A percentile compares a stretch with the other conserved stretches of the same genome.
Conservation (phyloP, 2,888 invertebrate species). For the Augiades crinisus region DNA sequence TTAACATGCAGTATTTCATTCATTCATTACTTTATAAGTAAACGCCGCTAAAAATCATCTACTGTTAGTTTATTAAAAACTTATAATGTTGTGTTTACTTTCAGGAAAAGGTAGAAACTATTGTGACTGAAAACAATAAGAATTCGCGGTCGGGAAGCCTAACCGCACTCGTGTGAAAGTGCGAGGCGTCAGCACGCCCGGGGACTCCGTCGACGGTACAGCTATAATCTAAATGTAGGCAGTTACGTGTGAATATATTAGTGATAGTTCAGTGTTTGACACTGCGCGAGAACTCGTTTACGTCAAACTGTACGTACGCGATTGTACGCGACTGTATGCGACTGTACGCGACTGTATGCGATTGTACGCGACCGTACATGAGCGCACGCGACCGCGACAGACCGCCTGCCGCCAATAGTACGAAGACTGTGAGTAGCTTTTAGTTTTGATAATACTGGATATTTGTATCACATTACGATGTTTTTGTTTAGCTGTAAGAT, state of each 20-base stretch:
- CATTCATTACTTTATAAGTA: no score
- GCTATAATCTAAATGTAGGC: constrained; percentile 27
- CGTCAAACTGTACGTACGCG: background rate
- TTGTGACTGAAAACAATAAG: constrained; percentile 52
- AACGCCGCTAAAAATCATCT: no score
- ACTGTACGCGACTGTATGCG: no score
- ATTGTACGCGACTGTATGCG: no score
- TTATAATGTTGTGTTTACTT: constrained; percentile 18
- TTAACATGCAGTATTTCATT: no score
- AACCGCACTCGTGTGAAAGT: constrained; percentile 64
- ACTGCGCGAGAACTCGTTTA: constrained; percentile 30
- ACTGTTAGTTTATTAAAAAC: no score
- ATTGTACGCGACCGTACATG: no score
- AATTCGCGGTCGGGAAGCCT: constrained; percentile 65
- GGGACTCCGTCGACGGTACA: constrained; percentile 16
- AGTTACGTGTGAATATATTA: constrained; percentile 37
- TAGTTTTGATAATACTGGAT: constrained; percentile 44
- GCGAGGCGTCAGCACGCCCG: background rate
- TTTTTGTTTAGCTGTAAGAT: constrained; percentile 44
- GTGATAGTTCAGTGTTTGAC: constrained; percentile 35
- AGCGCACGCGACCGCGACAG: background rate
- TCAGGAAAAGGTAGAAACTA: constrained; percentile 50
- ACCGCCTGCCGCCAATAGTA: constrained; percentile 45
- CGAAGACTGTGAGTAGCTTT: constrained; percentile 67
- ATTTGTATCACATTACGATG: constrained; percentile 48